Base-by-base conservation (phyloP, 2,113 vertebrate genomes). In the Tautogolabrus adspersus region DNA sequence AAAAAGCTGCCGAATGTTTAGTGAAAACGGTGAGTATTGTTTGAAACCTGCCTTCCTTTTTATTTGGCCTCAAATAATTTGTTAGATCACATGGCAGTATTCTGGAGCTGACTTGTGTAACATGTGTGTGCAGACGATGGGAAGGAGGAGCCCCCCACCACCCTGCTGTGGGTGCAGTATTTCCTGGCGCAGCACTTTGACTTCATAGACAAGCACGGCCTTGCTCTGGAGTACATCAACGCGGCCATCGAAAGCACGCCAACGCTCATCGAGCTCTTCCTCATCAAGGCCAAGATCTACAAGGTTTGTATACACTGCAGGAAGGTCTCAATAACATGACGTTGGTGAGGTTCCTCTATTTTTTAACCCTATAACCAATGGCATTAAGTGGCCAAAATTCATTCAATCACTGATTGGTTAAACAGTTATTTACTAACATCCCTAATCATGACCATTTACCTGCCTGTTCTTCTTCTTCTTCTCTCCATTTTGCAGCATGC, bases 111-210 rank as follows among this genome's bases (percentile, higher is more conserved):
- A 47, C 42, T 16, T 6, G 2, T 51, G 18, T 51, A 51, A 18
- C 3, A 49, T 51, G 47, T 51, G 47, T 49, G 18, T n/a, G 13
- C 79, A 99, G 98, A 99, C 93, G 97, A 98, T 10, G 96, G 97
- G 59, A 98, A 98, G 90, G 97, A 97, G 81, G 97, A 99, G 77
- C 97, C 97, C 10, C 97, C 97, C 21, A 98, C 97, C 82, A 98
- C 98, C n/a, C 94, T 99, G 90, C 96, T 99, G 47, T 99, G 98
- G 98, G 97, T 99, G 83, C 98, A 98, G 91, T 99, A 98, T 94
- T 99, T 99, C 92, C 95, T 99, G 93, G 97, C 98, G n/a, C 98
- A 99, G 81, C 98, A 99, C 91, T 99, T 96, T 58, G 96, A 99
- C 92, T 95, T 96, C 92, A 95, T 97, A 38, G 94, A 94, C 54